Evolutionary conservation across 2,888 invertebrate species (phyloP), one percentile per base, ranked within the genome.

Genomic region (Bugula neritina): DNA sequence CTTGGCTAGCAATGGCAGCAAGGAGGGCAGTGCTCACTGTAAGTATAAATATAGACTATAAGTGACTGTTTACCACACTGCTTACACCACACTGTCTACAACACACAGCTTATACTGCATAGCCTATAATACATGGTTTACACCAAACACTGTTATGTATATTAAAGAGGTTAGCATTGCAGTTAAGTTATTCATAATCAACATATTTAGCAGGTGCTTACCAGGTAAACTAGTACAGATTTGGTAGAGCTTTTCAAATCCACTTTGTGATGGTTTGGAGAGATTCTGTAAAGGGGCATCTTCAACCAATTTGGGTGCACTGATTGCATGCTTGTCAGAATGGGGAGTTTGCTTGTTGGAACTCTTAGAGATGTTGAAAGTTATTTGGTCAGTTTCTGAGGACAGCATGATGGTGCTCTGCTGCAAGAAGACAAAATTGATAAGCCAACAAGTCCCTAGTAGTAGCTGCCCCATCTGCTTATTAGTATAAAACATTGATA

Each of bases 11-110:
- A 3, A 63, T 31, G 17, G 31, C 63, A 63, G 63, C 63, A 27
- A 63, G 31, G 31, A 63, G 63, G 3, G 63, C 63, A 63, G 63
- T 25, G 31, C 63, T 63, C 29, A 63, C 63, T 63, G 31, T n/a
- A 63, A 63, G 13, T n/a, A n/a, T n/a, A 57, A n/a, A 57, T n/a
- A 52, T 13, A 17, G 13, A 21, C 21, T 52, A 52, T 52, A 52
- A 52, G 52, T n/a, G n/a, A n/a, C n/a, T n/a, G n/a, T n/a, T n/a
- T n/a, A n/a, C n/a, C n/a, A n/a, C n/a, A n/a, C n/a, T n/a, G n/a
- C n/a, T n/a, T n/a, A n/a, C n/a, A n/a, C n/a, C n/a, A n/a, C n/a
- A n/a, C n/a, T n/a, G n/a, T n/a, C n/a, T n/a, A n/a, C n/a, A n/a
- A n/a, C n/a, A n/a, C n/a, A n/a, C n/a, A n/a, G n/a, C n/a, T n/a